Conservation (phyloP, 2,797 vertebrate genomes). For the Silurus lanzhouensis region DNA sequence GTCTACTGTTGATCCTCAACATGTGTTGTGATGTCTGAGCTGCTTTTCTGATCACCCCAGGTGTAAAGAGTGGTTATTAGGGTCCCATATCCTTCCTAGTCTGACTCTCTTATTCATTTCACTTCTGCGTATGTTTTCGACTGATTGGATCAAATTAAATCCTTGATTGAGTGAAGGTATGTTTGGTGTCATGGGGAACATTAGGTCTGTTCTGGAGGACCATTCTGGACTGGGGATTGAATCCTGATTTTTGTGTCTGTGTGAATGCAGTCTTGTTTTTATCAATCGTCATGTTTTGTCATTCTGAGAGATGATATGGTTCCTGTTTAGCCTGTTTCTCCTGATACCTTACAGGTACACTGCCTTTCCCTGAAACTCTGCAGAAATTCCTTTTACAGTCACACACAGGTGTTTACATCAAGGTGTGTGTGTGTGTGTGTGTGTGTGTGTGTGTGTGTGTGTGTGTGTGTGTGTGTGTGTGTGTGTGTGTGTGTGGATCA, state of each 20-base stretch:
- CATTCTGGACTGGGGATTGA: not conserved
- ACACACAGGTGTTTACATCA: not conserved
- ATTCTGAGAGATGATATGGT: not conserved
- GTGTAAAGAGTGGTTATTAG: not conserved
- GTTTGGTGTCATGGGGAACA: not conserved
- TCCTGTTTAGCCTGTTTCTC: slow-evolving; percentile 7
- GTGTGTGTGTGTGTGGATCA: not conserved
- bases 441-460: not conserved
- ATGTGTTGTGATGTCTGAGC: not conserved
- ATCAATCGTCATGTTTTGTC: not conserved
- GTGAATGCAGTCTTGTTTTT: not conserved
- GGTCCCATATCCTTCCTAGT: not conserved
- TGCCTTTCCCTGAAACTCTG: slow-evolving; percentile 6
- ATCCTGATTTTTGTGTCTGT: not conserved
- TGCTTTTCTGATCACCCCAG: not conserved
- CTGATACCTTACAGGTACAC: not conserved
- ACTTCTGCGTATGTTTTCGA: not conserved
- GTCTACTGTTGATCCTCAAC: not conserved
- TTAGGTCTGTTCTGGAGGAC: no score
- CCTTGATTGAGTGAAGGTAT: not conserved
- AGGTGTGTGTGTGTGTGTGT: not conserved
- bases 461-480: not conserved
- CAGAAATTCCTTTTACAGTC: not conserved
- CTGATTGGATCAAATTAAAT: not conserved
- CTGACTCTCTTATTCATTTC: not conserved